phyloP scores from a whole-genome alignment of 2,797 vertebrate species.

The Otus scops region DNA sequence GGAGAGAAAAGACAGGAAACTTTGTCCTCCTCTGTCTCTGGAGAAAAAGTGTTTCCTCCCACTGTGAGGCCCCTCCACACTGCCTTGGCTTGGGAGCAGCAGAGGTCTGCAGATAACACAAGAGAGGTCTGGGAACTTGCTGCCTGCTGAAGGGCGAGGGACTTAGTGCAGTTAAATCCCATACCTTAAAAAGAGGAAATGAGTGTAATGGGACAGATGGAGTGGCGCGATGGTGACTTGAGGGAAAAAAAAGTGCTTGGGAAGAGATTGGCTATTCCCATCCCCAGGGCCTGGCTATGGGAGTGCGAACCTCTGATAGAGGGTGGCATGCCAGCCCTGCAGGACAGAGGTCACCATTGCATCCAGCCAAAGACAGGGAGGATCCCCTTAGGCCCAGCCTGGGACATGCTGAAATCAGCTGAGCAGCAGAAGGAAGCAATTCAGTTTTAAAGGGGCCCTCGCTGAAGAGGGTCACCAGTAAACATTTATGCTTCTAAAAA shows the following conservation, averaged over 20 bases:
- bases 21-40: conserved; percentile 32
- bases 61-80: background rate
- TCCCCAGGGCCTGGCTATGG: background rate
- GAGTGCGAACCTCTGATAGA: background rate
- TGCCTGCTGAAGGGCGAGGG: background rate
- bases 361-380: background rate
- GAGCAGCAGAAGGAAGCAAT: background rate
- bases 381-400: background rate
- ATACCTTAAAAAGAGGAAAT: conserved; percentile 38
- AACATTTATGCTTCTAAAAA: background rate
- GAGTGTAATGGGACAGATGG: background rate
- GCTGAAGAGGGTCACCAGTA: background rate
- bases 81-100: background rate
- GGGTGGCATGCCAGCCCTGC: background rate
- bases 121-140: conserved; percentile 39
- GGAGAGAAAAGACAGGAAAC: conserved; percentile 61
- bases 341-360: background rate
- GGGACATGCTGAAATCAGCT: background rate
- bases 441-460: background rate
- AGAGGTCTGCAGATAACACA: conserved; percentile 41
- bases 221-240: background rate
- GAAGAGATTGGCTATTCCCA: background rate
- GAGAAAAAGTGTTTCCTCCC: conserved; percentile 1
- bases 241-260: background rate
- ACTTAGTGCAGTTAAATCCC: background rate